Evolutionary conservation across 2,797 vertebrate genomes (phyloP).

Genomic region (Peromyscus nudipes): DNA sequence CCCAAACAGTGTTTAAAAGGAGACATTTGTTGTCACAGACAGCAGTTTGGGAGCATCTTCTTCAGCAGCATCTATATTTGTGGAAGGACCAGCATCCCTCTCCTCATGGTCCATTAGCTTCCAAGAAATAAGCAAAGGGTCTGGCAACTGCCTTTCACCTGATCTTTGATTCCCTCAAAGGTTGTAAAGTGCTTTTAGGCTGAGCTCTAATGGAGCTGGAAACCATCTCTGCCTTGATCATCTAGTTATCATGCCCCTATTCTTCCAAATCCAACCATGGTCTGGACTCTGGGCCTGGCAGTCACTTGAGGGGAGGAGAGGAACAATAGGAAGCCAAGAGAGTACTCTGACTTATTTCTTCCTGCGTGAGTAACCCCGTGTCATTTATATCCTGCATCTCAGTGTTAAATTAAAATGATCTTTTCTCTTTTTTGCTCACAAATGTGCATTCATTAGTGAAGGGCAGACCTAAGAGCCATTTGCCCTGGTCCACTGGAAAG

Average conservation of each 20-base stretch:
- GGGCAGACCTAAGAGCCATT: not conserved
- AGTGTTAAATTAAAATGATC: not conserved
- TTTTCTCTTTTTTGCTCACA: not conserved
- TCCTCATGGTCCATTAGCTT: constrained; percentile 43
- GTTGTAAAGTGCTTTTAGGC: constrained; percentile 64
- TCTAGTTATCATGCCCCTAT: constrained; percentile 19
- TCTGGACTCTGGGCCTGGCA: not conserved
- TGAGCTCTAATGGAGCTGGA: constrained; percentile 43
- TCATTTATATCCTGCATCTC: not conserved
- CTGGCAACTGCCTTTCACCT: constrained; percentile 57
- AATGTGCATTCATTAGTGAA: not conserved
- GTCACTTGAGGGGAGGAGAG: not conserved
- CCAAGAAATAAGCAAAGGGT: constrained; percentile 18
- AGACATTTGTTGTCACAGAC: not conserved
- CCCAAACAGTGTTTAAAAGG: not conserved
- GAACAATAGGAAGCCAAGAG: not conserved
- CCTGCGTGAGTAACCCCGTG: not conserved
- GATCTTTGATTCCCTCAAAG: constrained; percentile 56
- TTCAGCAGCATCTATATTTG: not conserved
- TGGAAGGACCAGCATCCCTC: not conserved
- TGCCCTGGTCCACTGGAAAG: not conserved
- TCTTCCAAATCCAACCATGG: not conserved
- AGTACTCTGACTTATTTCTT: not conserved
- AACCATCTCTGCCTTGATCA: constrained; percentile 18
- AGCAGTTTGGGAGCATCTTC: not conserved